phyloP scores from a whole-genome alignment of 2,888 invertebrate species.

The Lochmaea capreae region DNA sequence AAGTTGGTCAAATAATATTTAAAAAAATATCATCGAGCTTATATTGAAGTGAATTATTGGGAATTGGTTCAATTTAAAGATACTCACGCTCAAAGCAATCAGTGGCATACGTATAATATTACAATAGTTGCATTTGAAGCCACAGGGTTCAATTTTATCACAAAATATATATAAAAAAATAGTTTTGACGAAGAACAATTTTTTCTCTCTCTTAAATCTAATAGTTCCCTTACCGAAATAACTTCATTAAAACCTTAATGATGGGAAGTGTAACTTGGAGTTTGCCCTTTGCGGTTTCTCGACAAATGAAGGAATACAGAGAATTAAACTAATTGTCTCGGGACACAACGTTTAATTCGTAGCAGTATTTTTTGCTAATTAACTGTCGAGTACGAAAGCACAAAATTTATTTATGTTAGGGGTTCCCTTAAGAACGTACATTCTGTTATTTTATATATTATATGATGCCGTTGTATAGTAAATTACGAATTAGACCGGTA shows the following conservation, averaged over 20 bases:
- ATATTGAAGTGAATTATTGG: too few relatives aligned
- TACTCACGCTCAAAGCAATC: too few relatives aligned
- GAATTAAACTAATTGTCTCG: conserved; percentile 14
- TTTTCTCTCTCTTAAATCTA: neutral
- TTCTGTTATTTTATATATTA: neutral
- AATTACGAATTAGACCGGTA: neutral
- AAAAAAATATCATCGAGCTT: too few relatives aligned
- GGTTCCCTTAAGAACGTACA: neutral
- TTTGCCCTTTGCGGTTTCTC: conserved; percentile 12
- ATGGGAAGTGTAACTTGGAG: conserved; percentile 7
- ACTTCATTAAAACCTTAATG: conserved; percentile 1
- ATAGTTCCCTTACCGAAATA: conserved; percentile 1
- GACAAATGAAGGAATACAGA: conserved; percentile 17
- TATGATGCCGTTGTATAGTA: neutral
- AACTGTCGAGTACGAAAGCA: conserved; percentile 14
- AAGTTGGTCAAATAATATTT: too few relatives aligned
- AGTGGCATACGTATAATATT: too few relatives aligned
- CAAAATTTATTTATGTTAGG: conserved; percentile 12
- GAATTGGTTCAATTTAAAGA: too few relatives aligned
- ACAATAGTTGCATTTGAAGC: too few relatives aligned
- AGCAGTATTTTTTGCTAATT: conserved; percentile 17
- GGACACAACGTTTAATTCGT: conserved; percentile 17
- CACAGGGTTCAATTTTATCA: too few relatives aligned
- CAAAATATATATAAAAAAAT: too few relatives aligned
- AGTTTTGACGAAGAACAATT: too few relatives aligned